Base-by-base conservation (phyloP, 1,140 invertebrate species). In the Ips nitidus region DNA sequence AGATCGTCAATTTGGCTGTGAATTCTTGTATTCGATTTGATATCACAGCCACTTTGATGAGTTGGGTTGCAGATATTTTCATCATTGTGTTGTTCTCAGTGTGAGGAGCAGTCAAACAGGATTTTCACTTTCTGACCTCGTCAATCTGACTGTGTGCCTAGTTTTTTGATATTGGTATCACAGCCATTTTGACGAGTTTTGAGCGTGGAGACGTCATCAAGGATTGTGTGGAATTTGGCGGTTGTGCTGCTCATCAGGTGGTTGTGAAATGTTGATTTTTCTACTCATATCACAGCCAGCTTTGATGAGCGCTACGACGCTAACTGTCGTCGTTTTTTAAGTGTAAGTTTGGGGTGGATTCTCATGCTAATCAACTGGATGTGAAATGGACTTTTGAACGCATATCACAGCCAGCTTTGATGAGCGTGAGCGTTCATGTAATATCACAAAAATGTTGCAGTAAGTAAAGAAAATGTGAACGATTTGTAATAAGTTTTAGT, bases 331-430 rank as follows among this genome's bases (percentile, higher is more conserved):
- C n/a, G 43, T 8, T 59, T 55, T 55, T 55, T 22, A 55, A 55
- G 1, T 22, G 5, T 55, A 22, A 8, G 8, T 59, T 8, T 7
- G 45, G 5, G n/a, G 42, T 76, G 75, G 69, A 70, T 67, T 53
- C 72, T 84, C 79, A 80, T 82, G 82, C 86, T 87, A 84, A 85
- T 85, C 85, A 90, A 89, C 88, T 90, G 89, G 90, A 83, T 89
- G 89, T 91, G 89, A 88, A 89, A 88, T 91, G 90, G 87, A 83
- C 80, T 81, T 75, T 77, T 80, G 65, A 75, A 84, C 80, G 83
- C 90, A 91, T 93, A 92, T 93, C 90, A 93, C 91, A 93, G 91
- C 90, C 90, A 92, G 90, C 90, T 92, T 93, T 93, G 91, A 93
- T 93, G 90, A 93, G 91, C 91, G 83, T 73, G 73, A 76, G 75